Evolutionary conservation across 2,888 invertebrate genomes (phyloP).

Genomic region (Drymonia ruficornis): DNA sequence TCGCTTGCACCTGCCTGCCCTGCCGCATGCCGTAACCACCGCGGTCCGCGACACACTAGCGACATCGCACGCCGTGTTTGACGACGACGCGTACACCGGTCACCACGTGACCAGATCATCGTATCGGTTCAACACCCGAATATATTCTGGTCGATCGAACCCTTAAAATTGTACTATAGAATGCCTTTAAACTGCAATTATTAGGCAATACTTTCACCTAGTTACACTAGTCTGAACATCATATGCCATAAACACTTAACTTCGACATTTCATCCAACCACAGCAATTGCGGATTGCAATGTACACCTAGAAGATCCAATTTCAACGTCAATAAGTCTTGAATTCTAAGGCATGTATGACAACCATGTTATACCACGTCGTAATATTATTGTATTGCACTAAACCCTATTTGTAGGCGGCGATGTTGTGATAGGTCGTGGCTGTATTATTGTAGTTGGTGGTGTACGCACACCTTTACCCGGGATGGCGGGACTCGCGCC

Average conservation of each 20-base stretch:
- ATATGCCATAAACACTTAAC: background rate
- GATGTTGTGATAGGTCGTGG: slow-evolving; percentile 45
- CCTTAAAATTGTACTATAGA: too few species aligned
- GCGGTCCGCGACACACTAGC: slow-evolving; percentile 70
- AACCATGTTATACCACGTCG: slow-evolving; percentile 20
- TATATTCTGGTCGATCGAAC: too few species aligned
- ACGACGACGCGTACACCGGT: slow-evolving; percentile 32
- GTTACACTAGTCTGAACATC: too few species aligned
- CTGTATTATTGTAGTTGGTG: slow-evolving; percentile 27
- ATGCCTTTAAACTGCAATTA: too few species aligned
- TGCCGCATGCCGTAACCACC: slow-evolving; percentile 64
- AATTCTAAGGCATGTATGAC: slow-evolving; percentile 9
- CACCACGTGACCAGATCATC: slow-evolving; percentile 13
- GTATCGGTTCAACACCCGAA: too few species aligned
- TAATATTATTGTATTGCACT: slow-evolving; percentile 14
- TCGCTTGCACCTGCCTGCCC: slow-evolving; percentile 77
- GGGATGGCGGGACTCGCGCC: slow-evolving; percentile 42
- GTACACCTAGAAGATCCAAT: slow-evolving; percentile 6
- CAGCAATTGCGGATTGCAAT: slow-evolving; percentile 14
- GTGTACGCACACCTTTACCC: slow-evolving; percentile 45
- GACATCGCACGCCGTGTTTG: slow-evolving; percentile 50
- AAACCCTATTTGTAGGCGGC: slow-evolving; percentile 27
- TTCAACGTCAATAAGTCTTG: slow-evolving; percentile 2
- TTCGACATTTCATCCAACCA: slow-evolving; percentile 7
- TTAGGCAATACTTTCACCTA: too few species aligned